A percentile compares a stretch with the other conserved stretches of the same genome.
phyloP scores from a whole-genome alignment of 2,113 vertebrate genomes.

The Chamaea fasciata region DNA sequence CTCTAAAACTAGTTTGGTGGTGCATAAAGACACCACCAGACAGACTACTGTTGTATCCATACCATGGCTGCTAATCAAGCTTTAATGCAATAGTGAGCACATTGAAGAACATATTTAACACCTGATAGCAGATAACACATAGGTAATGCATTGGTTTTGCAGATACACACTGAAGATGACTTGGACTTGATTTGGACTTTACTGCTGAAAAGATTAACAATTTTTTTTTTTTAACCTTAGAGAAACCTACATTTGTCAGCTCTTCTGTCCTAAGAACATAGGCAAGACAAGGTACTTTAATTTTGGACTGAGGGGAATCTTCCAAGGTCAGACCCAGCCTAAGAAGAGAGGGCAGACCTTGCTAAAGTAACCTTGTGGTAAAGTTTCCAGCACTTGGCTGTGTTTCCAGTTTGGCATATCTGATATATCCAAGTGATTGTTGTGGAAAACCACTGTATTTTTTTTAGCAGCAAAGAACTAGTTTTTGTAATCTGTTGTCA shows the following conservation, averaged over 20 bases:
- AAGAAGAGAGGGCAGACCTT: not conserved
- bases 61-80: not conserved
- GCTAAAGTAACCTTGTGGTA: not conserved
- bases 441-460: not conserved
- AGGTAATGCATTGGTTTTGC: not conserved
- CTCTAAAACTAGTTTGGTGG: not conserved
- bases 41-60: not conserved
- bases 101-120: not conserved
- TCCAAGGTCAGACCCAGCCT: not conserved
- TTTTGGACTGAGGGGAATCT: not conserved
- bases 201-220: not conserved
- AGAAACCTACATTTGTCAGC: not conserved
- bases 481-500: not conserved
- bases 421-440: not conserved
- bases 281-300: not conserved
- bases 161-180: not conserved
- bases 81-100: not conserved
- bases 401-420: not conserved
- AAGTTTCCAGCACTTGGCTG: not conserved
- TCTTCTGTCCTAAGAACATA: not conserved
- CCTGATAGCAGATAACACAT: too few relatives aligned
- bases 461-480: not conserved
- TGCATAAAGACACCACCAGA: not conserved
- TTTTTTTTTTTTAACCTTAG: not conserved
- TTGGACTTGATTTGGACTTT: not conserved